A percentile compares a stretch with the other conserved stretches of the same genome.
Conservation (phyloP, 1,140 invertebrate species). For the Belonocnema kinseyi region DNA sequence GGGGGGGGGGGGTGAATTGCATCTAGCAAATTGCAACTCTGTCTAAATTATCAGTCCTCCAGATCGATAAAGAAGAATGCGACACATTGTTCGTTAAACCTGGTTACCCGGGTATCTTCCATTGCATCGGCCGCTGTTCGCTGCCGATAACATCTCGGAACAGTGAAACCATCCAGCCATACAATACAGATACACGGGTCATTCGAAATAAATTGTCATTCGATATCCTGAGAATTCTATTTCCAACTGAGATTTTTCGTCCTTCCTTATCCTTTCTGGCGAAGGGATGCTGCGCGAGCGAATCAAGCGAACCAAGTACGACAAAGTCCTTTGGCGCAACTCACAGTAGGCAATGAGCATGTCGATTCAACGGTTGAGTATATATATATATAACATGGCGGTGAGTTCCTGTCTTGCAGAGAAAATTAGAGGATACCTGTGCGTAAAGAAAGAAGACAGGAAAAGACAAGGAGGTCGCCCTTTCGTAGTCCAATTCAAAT, state of each 20-base stretch:
- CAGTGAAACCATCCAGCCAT: conserved; percentile 47
- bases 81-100: conserved; percentile 64
- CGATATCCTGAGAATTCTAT: conserved; percentile 75
- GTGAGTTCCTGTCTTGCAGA: conserved; percentile 29
- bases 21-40: conserved; percentile 68
- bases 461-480: conserved; percentile 23
- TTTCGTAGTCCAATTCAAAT: conserved; percentile 27
- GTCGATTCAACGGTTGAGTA: conserved; percentile 17
- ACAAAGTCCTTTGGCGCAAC: conserved; percentile 18
- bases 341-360: conserved; percentile 23
- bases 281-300: conserved; percentile 45
- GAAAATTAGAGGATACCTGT: conserved; percentile 31
- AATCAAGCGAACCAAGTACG: conserved; percentile 38
- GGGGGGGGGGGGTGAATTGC: conserved; percentile 46
- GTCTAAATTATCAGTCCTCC: conserved; percentile 64
- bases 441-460: conserved; percentile 16
- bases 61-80: conserved; percentile 68
- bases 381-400: neutral
- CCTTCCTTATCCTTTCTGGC: conserved; percentile 7
- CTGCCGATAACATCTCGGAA: conserved; percentile 63
- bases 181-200: conserved; percentile 56
- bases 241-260: conserved; percentile 62
- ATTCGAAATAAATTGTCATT: conserved; percentile 74
- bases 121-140: conserved; percentile 64
- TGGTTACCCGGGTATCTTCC: conserved; percentile 60